These are phyloP conservation scores for Mamestra configurata DNA, from an alignment of 1,140 invertebrate species.

Conservation along the genomic window DNA sequence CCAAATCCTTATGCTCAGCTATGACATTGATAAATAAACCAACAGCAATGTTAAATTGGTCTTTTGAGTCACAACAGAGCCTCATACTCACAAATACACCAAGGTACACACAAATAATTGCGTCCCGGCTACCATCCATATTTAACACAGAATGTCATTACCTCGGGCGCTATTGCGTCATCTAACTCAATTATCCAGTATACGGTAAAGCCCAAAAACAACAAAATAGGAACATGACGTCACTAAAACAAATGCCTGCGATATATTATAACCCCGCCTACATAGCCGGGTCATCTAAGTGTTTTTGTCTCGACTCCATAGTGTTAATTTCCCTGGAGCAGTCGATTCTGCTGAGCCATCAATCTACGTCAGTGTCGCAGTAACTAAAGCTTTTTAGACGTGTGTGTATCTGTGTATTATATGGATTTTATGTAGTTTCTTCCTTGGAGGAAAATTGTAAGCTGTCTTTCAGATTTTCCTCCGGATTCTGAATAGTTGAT, in stretches of 20 bases:
- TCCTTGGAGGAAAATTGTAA: not conserved
- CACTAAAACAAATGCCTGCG: constrained; percentile 26
- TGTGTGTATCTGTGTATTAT: constrained; percentile 15
- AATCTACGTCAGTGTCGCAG: constrained; percentile 50
- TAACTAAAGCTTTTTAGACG: constrained; percentile 38
- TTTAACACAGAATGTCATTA: constrained; percentile 16
- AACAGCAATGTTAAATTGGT: too few species aligned
- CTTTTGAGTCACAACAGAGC: too few species aligned
- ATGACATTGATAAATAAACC: too few species aligned
- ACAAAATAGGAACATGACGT: constrained; percentile 20
- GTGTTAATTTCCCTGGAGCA: constrained; percentile 60
- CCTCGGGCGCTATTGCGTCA: constrained; percentile 19
- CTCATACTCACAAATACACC: not conserved
- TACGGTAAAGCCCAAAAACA: constrained; percentile 13
- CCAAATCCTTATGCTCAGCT: too few species aligned
- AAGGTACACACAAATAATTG: not conserved
- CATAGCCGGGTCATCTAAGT: constrained; percentile 28
- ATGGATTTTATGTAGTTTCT: constrained; percentile 8
- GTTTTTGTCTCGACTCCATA: constrained; percentile 44
- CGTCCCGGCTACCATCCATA: constrained; percentile 8
- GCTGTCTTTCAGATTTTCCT: not conserved
- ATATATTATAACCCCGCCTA: constrained; percentile 33
- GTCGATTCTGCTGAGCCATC: constrained; percentile 56
- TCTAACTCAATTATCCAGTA: constrained; percentile 26
- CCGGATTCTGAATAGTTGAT: not conserved